Evolutionary conservation across 2,797 vertebrate species (phyloP), one percentile per base, ranked within the genome.

Genomic region (Acipenser ruthenus): DNA sequence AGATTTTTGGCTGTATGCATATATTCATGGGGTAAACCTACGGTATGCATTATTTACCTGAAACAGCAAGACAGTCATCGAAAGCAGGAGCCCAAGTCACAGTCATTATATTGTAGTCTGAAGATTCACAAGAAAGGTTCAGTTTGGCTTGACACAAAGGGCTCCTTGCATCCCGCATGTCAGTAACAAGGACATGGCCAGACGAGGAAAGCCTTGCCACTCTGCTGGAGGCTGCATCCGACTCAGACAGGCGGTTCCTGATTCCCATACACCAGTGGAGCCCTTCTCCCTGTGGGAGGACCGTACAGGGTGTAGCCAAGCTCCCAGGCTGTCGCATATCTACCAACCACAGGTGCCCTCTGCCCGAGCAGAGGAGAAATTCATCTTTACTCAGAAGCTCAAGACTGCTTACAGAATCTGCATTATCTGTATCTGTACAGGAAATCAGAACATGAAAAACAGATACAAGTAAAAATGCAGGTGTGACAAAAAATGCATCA

Each of bases 81-180:
- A 95, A 81, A 50, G 69, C 73, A 0, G 96, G 95, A 23, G 96
- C 92, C 92, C 94, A 97, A 0, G 82, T 89, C 75, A 94, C 68
- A 0, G 58, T 77, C 71, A 93, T 79, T 53, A 89, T 79, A 1
- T 86, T 82, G 0, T 52, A 66, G 2, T 15, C 11, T 0, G 71
- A 23, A 48, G 12, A 8, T 0, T 71, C 62, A 0, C 61, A 58
- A n/a, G 79, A 72, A 48, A 86, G n/a, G 0, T 71, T 73, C 67
- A 89, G 84, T 73, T 55, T 86, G 4, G 78, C 89, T 1, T 11
- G 78, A 62, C 82, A 74, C 65, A 83, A 61, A 0, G 81, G 70
- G 10, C 61, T 70, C 0, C 68, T 65, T 1, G 69, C 71, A 23
- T 83, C 79, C 65, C 95, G 87, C 12, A 87, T 9, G 50, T 99